Conservation (phyloP, 2,888 invertebrate species). For the Agriotes lineatus region DNA sequence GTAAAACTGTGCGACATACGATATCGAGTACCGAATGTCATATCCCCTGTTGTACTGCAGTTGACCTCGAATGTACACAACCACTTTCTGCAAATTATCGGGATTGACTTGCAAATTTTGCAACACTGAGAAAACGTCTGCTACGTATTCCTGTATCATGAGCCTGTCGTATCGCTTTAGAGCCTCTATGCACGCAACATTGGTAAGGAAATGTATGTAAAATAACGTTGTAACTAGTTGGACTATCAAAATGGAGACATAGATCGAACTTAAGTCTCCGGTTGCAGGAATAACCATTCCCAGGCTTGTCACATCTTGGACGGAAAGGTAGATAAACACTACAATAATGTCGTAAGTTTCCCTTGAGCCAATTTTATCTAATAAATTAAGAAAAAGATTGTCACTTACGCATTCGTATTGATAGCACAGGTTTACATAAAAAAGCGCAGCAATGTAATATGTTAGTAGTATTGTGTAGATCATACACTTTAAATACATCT, state of each 20-base stretch:
- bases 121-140: neutral
- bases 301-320: neutral
- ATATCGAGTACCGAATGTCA: conserved; percentile 1
- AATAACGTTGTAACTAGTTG: conserved; percentile 24
- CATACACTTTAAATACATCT: conserved; percentile 1
- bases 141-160: neutral
- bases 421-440: conserved; percentile 22
- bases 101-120: neutral
- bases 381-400: neutral
- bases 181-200: conserved; percentile 67
- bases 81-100: neutral
- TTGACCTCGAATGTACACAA: conserved; percentile 1
- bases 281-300: neutral
- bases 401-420: neutral
- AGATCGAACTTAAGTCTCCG: neutral
- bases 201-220: conserved; percentile 45
- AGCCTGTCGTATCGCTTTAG: conserved; percentile 59
- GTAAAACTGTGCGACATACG: neutral
- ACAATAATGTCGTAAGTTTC: neutral
- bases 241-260: neutral
- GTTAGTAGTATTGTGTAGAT: conserved; percentile 6
- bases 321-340: neutral
- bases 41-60: neutral
- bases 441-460: conserved; percentile 11
- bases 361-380: neutral